Evolutionary conservation across 2,113 vertebrate genomes (phyloP), one percentile per base, ranked within the genome.

Genomic region (Neogobius melanostomus): DNA sequence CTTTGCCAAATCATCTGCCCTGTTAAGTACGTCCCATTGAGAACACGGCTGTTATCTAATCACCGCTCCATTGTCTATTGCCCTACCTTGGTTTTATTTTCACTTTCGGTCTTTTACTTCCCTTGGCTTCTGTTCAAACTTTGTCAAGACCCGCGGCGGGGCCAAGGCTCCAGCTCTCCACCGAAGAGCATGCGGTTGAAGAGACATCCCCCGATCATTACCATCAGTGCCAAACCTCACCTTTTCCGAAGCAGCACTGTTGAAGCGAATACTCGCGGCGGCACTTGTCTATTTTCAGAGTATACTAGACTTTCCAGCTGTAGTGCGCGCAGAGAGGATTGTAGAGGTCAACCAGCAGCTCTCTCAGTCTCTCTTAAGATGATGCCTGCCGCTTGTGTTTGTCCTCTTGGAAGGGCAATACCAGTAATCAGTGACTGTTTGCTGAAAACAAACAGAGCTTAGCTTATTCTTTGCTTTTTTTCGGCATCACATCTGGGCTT

Each of bases 401-500:
- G 62, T 64, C 44, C 62, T 64, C 62, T 48, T 48, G 62, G 62
- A 64, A 59, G 46, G 46, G 15, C 46, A 64, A 64, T 64, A 11
- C 62, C 48, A 64, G 62, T 64, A 48, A 61, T 61, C 59, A 61
- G 59, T 42, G 44, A 61, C 14, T 64, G 61, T 64, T 64, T 64
- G 62, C 62, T 48, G 44, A 48, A 16, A 64, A 64, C 62, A 64
- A 64, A 64, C 46, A 48, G 44, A 11, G 62, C 46, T 3, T 47
- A 17, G 60, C 44, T 46, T 63, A 36, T 45, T 61, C 60, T 16
- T 46, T 63, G 43, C 60, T 62, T 45, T 62, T 46, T 46, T 62
- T 21, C 21, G 56, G 56, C 56, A 59, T 59, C 28, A 42, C 56
- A 59, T 59, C 42, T 44, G 14, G 59, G 7, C 14, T 44, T 36